These are phyloP conservation scores for Onychomys arenicola DNA, from an alignment of 2,797 vertebrate species.

Conservation along the genomic window DNA sequence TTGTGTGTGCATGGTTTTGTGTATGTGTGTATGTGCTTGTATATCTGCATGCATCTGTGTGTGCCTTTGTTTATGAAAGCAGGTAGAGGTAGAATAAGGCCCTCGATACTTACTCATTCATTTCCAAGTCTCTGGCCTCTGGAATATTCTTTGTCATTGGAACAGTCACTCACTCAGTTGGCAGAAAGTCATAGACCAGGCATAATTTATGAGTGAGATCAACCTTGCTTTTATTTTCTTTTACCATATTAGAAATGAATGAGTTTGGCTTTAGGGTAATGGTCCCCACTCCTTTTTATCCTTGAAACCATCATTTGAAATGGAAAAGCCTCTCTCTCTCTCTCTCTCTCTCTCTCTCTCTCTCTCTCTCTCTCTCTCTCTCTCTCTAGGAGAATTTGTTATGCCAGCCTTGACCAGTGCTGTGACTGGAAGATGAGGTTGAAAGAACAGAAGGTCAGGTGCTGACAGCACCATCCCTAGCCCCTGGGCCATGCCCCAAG, in stretches of 20 bases:
- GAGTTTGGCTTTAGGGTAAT: slow-evolving; percentile 10
- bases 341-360: too few relatives aligned
- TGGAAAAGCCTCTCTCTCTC: too few relatives aligned
- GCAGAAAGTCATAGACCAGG: slow-evolving; percentile 36
- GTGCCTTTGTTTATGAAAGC: neutral
- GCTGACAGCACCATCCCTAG: rapidly evolving
- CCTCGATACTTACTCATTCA: neutral
- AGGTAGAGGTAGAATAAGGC: neutral
- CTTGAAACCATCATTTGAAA: neutral
- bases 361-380: neutral
- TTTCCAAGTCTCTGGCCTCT: slow-evolving; percentile 50
- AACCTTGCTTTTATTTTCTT: slow-evolving; percentile 28
- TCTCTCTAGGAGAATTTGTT: neutral
- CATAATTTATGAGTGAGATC: slow-evolving; percentile 52
- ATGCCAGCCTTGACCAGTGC: neutral
- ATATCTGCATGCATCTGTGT: neutral
- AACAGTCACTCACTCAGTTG: slow-evolving; percentile 34
- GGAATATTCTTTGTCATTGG: neutral
- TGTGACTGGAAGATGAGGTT: neutral
- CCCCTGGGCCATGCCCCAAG: neutral
- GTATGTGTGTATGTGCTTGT: rapidly evolving
- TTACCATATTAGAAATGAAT: slow-evolving; percentile 47
- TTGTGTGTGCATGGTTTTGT: neutral
- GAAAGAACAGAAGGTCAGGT: neutral
- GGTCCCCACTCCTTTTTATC: neutral